Evolutionary conservation across 2,888 invertebrate species (phyloP), one percentile per base, ranked within the genome.

Genomic region (Lasioglossum calceatum): DNA sequence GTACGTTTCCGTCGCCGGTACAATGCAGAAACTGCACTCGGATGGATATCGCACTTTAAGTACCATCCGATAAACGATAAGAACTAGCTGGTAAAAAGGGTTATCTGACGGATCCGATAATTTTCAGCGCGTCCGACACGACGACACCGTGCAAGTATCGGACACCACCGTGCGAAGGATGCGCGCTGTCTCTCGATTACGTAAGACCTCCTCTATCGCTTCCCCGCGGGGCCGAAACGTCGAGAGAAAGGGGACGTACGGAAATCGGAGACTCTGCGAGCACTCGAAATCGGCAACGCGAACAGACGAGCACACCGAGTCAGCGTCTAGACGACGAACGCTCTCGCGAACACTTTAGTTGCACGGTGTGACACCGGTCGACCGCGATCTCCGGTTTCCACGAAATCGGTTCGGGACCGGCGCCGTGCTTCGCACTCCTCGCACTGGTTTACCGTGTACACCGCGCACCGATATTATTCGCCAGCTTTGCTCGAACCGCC

Each of bases 401-500:
- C 64, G 77, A 72, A 84, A 81, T 73, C 77, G 77, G 86, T 77
- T 86, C 71, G n/a, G 79, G 75, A 27, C 70, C 23, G 54, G 0
- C 14, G 58, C 36, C 42, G 27, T 58, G 50, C 39, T 32, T 42
- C 76, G 75, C 47, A 76, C 80, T 50, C 79, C 54, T 54, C 79
- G 76, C 76, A 61, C 78, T n/a, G 36, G 27, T 44, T 39, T 47
- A 87, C 77, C 79, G 81, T 84, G 79, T 84, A 82, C 82, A 7
- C 64, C 87, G 89, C 82, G 85, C 81, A 78, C 73, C 77, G 87
- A 91, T 44, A 44, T 85, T 87, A 54, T 54, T 54, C 91, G 85
- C 78, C 88, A 80, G 86, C 88, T 84, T 89, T 85, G 88, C 89
- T 90, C 81, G 86, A 92, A 92, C 90, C 89, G 90, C 89, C 91